Evolutionary conservation across 2,888 invertebrate genomes (phyloP).

Genomic region (Arctia plantaginis): DNA sequence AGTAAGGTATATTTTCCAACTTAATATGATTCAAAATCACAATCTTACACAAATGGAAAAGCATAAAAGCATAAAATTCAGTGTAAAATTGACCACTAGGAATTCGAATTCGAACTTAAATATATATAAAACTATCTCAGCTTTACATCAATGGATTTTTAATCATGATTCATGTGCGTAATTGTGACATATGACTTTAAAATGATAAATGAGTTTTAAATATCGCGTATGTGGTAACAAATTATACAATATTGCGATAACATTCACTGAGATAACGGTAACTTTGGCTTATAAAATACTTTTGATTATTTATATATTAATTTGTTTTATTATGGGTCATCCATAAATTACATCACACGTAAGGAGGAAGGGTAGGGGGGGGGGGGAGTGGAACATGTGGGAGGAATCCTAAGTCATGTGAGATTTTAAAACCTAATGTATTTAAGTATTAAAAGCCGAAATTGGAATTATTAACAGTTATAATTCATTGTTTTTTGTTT

Average conservation of each 20-base stretch:
- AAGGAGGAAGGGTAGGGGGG: neutral
- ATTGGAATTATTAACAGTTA: too few relatives aligned
- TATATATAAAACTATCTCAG: neutral
- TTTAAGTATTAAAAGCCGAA: too few relatives aligned
- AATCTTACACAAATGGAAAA: too few relatives aligned
- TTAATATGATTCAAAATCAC: too few relatives aligned
- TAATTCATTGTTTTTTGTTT: too few relatives aligned
- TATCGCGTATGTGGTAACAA: constrained; percentile 12
- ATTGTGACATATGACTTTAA: constrained; percentile 32
- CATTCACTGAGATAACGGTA: constrained; percentile 2
- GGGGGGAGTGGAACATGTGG: too few relatives aligned
- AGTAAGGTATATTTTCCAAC: too few relatives aligned
- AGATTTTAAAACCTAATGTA: too few relatives aligned
- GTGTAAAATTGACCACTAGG: too few relatives aligned
- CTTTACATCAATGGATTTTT: neutral
- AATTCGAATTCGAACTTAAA: neutral
- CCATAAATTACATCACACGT: neutral
- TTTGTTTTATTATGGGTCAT: neutral
- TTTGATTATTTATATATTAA: neutral
- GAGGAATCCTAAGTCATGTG: neutral
- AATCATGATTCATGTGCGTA: constrained; percentile 4
- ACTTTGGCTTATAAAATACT: constrained; percentile 21
- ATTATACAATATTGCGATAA: constrained; percentile 25
- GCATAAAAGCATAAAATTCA: too few relatives aligned
- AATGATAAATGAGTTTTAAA: constrained; percentile 29